A percentile compares a stretch with the other conserved stretches of the same genome.
phyloP scores from a whole-genome alignment of 1,140 invertebrate genomes.

The Aphaenogaster rudis region DNA sequence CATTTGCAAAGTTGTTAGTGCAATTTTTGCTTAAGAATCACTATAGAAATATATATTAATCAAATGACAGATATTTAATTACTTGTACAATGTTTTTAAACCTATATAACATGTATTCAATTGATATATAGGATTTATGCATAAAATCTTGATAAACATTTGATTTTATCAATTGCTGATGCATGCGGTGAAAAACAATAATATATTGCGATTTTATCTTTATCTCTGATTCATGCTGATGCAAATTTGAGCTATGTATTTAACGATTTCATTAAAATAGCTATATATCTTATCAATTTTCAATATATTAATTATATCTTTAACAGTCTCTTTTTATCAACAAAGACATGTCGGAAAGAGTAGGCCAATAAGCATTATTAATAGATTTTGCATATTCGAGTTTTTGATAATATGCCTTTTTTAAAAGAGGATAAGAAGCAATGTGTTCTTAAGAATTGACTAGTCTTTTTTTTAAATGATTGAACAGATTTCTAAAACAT shows the following conservation, averaged over 20 bases:
- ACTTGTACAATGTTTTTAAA: neutral
- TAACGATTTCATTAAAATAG: constrained; percentile 30
- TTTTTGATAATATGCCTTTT: too few relatives aligned
- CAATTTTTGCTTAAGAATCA: neutral
- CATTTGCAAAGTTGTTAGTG: neutral
- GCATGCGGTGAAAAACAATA: constrained; percentile 25
- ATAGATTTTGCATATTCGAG: neutral
- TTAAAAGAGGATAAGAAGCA: neutral
- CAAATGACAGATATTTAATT: constrained; percentile 15
- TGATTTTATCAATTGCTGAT: constrained; percentile 51
- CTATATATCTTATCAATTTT: constrained; percentile 25
- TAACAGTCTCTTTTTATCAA: neutral
- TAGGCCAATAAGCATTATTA: neutral
- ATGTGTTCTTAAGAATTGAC: neutral
- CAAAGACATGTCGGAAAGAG: neutral
- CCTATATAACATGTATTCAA: neutral
- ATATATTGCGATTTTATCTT: constrained; percentile 55
- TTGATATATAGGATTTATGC: constrained; percentile 16
- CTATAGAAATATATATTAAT: neutral
- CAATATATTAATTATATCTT: neutral
- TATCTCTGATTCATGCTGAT: constrained; percentile 12
- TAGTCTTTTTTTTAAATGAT: neutral
- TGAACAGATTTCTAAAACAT: neutral
- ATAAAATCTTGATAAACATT: constrained; percentile 45
- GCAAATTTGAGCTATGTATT: constrained; percentile 28